A percentile compares a stretch with the other conserved stretches of the same genome.
These are phyloP conservation scores for Leucophenga montana DNA, from an alignment of 2,888 invertebrate species.

Conservation along the genomic window DNA sequence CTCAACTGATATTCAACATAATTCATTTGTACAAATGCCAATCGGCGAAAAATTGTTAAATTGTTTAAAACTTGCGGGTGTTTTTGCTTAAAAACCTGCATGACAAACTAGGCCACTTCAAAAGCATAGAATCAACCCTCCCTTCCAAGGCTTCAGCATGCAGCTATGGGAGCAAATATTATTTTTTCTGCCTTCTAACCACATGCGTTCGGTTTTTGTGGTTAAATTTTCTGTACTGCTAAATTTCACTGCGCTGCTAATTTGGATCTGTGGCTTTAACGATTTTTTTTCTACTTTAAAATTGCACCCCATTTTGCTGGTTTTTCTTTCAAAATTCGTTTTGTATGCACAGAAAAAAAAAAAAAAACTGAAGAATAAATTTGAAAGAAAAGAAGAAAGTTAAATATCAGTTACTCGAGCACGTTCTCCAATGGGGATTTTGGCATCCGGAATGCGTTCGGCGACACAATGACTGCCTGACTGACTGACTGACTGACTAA, in stretches of 20 bases:
- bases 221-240: conserved; percentile 34
- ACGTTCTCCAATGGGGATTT: conserved; percentile 6
- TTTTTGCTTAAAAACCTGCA: too few relatives aligned
- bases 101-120: too few relatives aligned
- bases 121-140: too few relatives aligned
- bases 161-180: too few relatives aligned
- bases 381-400: too few relatives aligned
- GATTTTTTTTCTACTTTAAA: not conserved
- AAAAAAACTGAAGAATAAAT: not conserved
- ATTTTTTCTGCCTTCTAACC: too few relatives aligned
- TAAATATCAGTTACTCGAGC: conserved; percentile 15
- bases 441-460: too few relatives aligned
- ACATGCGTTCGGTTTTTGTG: conserved; percentile 30
- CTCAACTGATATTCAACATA: too few relatives aligned
- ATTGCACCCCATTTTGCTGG: not conserved
- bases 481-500: not conserved
- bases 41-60: too few relatives aligned
- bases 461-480: not conserved
- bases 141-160: too few relatives aligned
- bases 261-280: conserved; percentile 48
- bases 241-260: conserved; percentile 44
- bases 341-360: conserved; percentile 6
- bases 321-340: conserved; percentile 1
- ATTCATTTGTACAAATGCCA: too few relatives aligned
- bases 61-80: too few relatives aligned